Conservation (phyloP, 2,113 vertebrate genomes). For the Octodon degus region DNA sequence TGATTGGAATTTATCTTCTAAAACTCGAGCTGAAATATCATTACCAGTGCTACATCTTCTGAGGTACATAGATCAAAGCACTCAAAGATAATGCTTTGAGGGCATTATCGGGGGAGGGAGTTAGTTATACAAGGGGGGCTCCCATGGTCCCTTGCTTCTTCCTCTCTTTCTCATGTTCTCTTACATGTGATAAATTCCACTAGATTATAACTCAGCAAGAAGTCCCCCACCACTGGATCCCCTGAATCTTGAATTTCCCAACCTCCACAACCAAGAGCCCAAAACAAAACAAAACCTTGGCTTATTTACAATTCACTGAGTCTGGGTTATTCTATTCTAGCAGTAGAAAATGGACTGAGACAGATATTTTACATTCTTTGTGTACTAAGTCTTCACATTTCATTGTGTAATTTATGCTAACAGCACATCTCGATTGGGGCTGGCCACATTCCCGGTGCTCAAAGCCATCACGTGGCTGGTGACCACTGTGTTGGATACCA, state of each 20-base stretch:
- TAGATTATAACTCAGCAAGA: background rate
- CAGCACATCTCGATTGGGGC: background rate
- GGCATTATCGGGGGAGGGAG: background rate
- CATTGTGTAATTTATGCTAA: background rate
- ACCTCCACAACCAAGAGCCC: background rate
- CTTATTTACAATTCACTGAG: background rate
- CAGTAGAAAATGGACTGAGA: background rate
- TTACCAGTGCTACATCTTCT: background rate
- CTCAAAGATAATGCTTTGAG: background rate
- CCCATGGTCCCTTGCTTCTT: background rate
- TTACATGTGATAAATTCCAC: background rate
- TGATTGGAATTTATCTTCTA: background rate
- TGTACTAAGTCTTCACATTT: slow-evolving; percentile 38
- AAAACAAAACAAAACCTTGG: background rate
- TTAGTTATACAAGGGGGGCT: background rate
- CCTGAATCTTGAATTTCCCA: background rate
- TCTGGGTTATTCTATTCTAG: background rate
- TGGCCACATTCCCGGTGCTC: background rate
- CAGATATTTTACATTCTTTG: background rate
- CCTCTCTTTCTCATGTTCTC: background rate
- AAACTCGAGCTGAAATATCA: background rate
- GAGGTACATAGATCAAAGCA: background rate
- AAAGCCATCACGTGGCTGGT: background rate
- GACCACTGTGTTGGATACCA: background rate
- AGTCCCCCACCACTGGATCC: background rate